Conservation (phyloP, 1,140 invertebrate species). For the Paraescarpia echinospica region DNA sequence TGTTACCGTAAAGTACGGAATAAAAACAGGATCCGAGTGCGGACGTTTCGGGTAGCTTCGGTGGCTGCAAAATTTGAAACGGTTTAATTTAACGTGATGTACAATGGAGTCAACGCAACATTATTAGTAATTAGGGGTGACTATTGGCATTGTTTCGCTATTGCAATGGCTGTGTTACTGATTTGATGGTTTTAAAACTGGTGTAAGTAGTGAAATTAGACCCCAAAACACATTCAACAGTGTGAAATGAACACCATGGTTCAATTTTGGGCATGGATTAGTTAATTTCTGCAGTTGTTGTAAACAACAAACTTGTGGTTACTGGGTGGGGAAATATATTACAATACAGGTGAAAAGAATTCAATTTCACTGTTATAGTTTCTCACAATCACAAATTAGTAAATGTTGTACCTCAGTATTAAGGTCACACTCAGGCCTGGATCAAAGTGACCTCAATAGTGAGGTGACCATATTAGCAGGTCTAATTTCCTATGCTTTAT, state of each 20-base stretch:
- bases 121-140: background rate
- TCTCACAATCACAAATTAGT: too few species aligned
- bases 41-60: background rate
- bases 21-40: background rate
- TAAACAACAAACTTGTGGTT: background rate
- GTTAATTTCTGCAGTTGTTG: background rate
- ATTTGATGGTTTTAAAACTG: background rate
- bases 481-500: too few species aligned
- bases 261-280: background rate
- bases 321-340: background rate
- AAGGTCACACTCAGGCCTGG: too few species aligned
- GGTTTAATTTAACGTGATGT: background rate
- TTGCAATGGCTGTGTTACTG: too few species aligned
- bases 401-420: too few species aligned
- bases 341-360: too few species aligned
- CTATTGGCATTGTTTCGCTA: too few species aligned
- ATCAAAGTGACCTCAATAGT: too few species aligned
- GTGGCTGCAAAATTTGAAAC: background rate
- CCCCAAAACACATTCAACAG: too few species aligned
- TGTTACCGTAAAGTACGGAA: background rate
- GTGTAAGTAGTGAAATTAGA: background rate
- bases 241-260: background rate
- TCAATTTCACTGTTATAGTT: too few species aligned
- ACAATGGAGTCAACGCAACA: background rate
- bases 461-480: too few species aligned